Evolutionary conservation across 2,113 vertebrate species (phyloP).

Genomic region (Oceanodroma tethys): DNA sequence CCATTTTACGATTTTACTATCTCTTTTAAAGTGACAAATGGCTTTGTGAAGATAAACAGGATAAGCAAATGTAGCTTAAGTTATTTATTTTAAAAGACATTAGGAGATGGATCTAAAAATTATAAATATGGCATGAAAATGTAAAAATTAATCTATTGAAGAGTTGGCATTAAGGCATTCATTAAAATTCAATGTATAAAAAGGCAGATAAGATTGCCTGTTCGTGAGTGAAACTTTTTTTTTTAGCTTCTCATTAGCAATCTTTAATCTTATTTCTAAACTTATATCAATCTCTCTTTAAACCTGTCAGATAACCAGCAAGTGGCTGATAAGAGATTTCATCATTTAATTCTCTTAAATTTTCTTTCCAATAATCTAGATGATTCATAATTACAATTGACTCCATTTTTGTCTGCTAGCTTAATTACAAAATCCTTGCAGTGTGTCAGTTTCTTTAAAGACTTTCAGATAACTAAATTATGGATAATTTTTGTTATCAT

Average conservation of each 20-base stretch:
- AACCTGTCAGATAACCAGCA: constrained; percentile 22
- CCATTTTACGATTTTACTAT: background rate
- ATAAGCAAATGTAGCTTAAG: background rate
- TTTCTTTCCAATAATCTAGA: constrained; percentile 9
- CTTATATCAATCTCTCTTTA: background rate
- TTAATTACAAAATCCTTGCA: constrained; percentile 2
- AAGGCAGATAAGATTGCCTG: background rate
- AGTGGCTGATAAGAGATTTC: background rate
- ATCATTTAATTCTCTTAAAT: constrained; percentile 18
- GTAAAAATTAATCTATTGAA: background rate
- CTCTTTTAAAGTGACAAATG: background rate
- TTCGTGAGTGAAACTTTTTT: background rate
- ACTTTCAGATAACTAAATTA: constrained; percentile 16
- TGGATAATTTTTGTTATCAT: background rate
- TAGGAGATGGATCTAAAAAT: background rate
- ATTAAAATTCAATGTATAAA: background rate
- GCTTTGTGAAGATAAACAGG: background rate
- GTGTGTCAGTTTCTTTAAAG: background rate
- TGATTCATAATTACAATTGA: constrained; percentile 17
- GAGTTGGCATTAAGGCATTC: background rate
- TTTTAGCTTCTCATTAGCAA: background rate
- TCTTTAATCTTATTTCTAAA: constrained; percentile 12
- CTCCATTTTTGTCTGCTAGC: background rate
- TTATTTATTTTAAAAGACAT: background rate
- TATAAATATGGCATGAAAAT: background rate